Evolutionary conservation across 2,113 vertebrate species (phyloP).

Genomic region (Romanogobio albipinnatus): DNA sequence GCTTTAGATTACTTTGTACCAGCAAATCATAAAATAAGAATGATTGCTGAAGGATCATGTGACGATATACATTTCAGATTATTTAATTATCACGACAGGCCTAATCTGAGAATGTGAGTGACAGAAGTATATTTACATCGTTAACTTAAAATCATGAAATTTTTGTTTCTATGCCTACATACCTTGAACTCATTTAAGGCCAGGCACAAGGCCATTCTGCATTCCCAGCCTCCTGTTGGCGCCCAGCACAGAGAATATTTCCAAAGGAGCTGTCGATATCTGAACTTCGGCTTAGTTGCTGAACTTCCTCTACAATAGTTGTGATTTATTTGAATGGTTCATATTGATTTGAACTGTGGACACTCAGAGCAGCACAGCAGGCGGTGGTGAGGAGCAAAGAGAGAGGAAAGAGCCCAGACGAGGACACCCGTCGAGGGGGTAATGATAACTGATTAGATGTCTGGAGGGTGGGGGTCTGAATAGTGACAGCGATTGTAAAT

Average conservation of each 20-base stretch:
- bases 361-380: neutral
- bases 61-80: too few relatives aligned
- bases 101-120: too few relatives aligned
- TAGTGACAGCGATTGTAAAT: constrained; percentile 66
- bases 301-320: constrained; percentile 22
- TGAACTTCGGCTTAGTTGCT: constrained; percentile 28
- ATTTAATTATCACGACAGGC: too few relatives aligned
- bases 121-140: too few relatives aligned
- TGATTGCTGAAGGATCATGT: too few relatives aligned
- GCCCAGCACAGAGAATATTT: neutral
- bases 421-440: constrained; percentile 33
- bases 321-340: constrained; percentile 39
- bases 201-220: neutral
- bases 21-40: too few relatives aligned
- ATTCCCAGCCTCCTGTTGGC: neutral
- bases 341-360: constrained; percentile 36
- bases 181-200: constrained; percentile 25
- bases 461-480: constrained; percentile 31
- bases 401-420: constrained; percentile 22
- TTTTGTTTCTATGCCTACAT: too few relatives aligned
- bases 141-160: too few relatives aligned
- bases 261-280: constrained; percentile 21
- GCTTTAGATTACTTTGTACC: too few relatives aligned
- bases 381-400: neutral
- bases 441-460: constrained; percentile 50